phyloP scores from a whole-genome alignment of 2,888 invertebrate species.

The Colostygia pectinataria region DNA sequence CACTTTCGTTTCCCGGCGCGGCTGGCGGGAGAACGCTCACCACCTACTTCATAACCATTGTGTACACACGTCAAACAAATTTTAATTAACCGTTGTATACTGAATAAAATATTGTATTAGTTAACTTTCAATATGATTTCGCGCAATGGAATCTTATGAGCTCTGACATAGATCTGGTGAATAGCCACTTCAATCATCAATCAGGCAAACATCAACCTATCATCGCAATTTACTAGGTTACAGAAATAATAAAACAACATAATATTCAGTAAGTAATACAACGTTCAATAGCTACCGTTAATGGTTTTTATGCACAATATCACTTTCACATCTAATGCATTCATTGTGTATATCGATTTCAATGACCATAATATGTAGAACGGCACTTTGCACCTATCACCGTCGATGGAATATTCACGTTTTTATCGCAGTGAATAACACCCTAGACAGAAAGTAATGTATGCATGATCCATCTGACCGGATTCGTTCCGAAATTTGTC shows the following conservation, averaged over 20 bases:
- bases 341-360: conserved; percentile 33
- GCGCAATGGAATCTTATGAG: conserved; percentile 39
- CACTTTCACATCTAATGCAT: conserved; percentile 37
- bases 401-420: conserved; percentile 22
- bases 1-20: conserved; percentile 62
- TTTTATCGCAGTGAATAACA: conserved; percentile 30
- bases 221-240: conserved; percentile 40
- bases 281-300: conserved; percentile 37
- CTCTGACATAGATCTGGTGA: conserved; percentile 47
- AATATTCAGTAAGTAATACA: conserved; percentile 32
- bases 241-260: conserved; percentile 37
- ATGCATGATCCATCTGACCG: conserved; percentile 41
- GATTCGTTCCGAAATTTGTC: conserved; percentile 51
- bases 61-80: conserved; percentile 49
- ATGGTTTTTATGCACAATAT: conserved; percentile 36
- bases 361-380: conserved; percentile 31
- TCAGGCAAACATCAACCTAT: conserved; percentile 34
- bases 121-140: conserved; percentile 39
- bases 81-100: conserved; percentile 56
- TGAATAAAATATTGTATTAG: conserved; percentile 46
- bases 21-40: conserved; percentile 46
- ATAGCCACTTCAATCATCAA: conserved; percentile 46
- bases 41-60: conserved; percentile 41
- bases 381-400: conserved; percentile 28
- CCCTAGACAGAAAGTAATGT: conserved; percentile 34